Percentiles rank a stretch among this genome's conserved stretches.
Evolutionary conservation across 2,888 invertebrate species (phyloP).

Genomic region (Eumerus sabulonum): DNA sequence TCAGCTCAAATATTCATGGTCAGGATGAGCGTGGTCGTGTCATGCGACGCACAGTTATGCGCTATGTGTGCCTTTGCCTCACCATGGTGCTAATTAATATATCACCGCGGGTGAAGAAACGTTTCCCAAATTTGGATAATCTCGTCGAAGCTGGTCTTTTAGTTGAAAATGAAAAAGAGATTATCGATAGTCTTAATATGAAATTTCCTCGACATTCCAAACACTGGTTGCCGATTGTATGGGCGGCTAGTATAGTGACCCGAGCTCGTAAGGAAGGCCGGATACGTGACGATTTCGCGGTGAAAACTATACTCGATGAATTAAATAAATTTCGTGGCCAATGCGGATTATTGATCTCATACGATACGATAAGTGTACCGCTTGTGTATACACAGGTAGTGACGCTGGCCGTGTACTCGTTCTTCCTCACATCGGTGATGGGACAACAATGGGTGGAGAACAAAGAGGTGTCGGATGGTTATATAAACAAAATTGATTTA

Average conservation of each 20-base stretch:
- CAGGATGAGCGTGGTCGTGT: constrained; percentile 91
- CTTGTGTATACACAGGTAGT: constrained; percentile 94
- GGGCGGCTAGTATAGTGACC: constrained; percentile 94
- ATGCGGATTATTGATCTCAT: constrained; percentile 87
- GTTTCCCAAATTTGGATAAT: constrained; percentile 91
- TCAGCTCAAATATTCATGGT: constrained; percentile 90
- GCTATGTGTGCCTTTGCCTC: constrained; percentile 91
- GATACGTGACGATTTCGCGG: constrained; percentile 94
- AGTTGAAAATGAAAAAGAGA: constrained; percentile 88
- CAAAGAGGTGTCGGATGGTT: constrained; percentile 78
- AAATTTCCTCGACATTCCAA: constrained; percentile 92
- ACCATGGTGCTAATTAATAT: constrained; percentile 93
- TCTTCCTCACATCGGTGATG: constrained; percentile 92
- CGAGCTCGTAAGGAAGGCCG: constrained; percentile 93
- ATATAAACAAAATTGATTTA: constrained; percentile 86
- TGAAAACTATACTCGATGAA: constrained; percentile 93
- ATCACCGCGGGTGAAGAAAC: constrained; percentile 91
- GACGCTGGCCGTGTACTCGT: constrained; percentile 92
- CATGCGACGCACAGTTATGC: constrained; percentile 90
- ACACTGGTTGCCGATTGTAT: constrained; percentile 94
- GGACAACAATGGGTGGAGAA: constrained; percentile 92
- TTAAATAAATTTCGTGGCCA: constrained; percentile 90
- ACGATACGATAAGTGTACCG: constrained; percentile 88
- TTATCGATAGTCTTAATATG: constrained; percentile 87
- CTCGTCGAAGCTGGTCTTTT: constrained; percentile 91